phyloP scores from a whole-genome alignment of 2,797 vertebrate genomes.

The Parotocinclus haroldoi region DNA sequence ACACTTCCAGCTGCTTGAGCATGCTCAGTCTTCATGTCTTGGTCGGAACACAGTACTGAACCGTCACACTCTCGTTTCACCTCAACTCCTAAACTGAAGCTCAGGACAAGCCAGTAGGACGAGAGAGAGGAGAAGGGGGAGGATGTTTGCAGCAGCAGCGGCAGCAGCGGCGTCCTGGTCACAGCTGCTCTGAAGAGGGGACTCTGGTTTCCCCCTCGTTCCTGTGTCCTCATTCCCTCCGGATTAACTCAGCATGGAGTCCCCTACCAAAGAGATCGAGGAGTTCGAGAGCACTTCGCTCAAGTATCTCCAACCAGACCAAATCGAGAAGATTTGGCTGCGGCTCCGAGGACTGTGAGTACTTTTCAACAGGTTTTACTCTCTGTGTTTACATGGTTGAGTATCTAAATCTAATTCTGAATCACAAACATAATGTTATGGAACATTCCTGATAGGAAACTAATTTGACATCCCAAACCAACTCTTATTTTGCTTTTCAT shows the following conservation, averaged over 20 bases:
- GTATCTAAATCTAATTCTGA: conserved; percentile 22
- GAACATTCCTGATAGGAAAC: too few relatives aligned
- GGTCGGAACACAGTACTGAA: not conserved
- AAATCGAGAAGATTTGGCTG: conserved; percentile 99
- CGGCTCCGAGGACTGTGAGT: conserved; percentile 97
- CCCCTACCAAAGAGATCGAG: conserved; percentile 97
- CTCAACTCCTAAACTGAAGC: not conserved
- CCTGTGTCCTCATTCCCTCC: not conserved
- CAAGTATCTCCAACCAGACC: conserved; percentile 94
- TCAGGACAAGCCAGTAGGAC: not conserved
- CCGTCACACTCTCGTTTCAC: not conserved
- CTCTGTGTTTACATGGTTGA: conserved; percentile 16
- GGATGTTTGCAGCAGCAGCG: conserved; percentile 21
- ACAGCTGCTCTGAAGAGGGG: conserved; percentile 38
- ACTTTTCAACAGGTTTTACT: conserved; percentile 52
- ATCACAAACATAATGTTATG: too few relatives aligned
- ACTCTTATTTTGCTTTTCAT: too few relatives aligned
- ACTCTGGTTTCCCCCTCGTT: conserved; percentile 30
- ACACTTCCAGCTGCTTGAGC: conserved; percentile 24
- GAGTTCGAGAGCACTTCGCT: conserved; percentile 98
- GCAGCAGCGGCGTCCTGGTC: conserved; percentile 9
- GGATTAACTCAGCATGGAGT: conserved; percentile 86
- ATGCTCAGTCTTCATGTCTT: conserved; percentile 3
- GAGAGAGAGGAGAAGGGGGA: conserved; percentile 11
- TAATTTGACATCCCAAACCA: too few relatives aligned